Evolutionary conservation across 2,888 invertebrate genomes (phyloP).

Genomic region (Mythimna albipuncta): DNA sequence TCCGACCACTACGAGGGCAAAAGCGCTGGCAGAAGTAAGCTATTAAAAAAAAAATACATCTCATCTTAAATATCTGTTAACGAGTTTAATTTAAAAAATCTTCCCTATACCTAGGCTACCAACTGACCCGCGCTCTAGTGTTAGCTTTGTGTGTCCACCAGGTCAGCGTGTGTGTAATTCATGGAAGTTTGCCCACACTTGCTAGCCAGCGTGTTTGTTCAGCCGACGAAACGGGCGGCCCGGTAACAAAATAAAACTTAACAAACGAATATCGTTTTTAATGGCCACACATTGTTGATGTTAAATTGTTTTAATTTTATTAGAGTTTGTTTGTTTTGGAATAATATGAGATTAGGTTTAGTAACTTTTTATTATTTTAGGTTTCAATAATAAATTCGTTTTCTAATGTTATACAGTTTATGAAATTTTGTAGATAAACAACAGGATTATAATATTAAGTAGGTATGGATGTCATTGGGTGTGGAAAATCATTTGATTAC

Average conservation of each 20-base stretch:
- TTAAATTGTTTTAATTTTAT: conserved; percentile 12
- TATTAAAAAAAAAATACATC: neutral
- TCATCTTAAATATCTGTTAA: neutral
- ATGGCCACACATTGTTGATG: conserved; percentile 6
- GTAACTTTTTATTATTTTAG: neutral
- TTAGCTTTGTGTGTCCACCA: conserved; percentile 54
- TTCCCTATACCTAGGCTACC: conserved; percentile 11
- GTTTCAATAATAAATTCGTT: neutral
- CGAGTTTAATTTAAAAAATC: neutral
- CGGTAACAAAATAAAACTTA: conserved; percentile 44
- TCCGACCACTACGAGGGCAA: too few species aligned
- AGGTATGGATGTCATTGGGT: neutral
- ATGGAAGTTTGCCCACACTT: conserved; percentile 53
- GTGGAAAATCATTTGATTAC: neutral
- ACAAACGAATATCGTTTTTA: conserved; percentile 25
- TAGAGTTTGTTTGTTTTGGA: neutral
- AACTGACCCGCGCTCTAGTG: conserved; percentile 48
- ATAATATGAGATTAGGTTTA: neutral
- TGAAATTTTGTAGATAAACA: neutral
- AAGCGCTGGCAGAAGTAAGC: too few species aligned
- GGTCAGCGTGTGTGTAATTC: conserved; percentile 49
- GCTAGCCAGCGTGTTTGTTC: conserved; percentile 49
- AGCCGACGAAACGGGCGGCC: conserved; percentile 33
- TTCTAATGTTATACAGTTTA: neutral
- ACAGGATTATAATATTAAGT: too few species aligned